phyloP scores from a whole-genome alignment of 2,797 vertebrate species.

The Pipistrellus pipistrellus region DNA sequence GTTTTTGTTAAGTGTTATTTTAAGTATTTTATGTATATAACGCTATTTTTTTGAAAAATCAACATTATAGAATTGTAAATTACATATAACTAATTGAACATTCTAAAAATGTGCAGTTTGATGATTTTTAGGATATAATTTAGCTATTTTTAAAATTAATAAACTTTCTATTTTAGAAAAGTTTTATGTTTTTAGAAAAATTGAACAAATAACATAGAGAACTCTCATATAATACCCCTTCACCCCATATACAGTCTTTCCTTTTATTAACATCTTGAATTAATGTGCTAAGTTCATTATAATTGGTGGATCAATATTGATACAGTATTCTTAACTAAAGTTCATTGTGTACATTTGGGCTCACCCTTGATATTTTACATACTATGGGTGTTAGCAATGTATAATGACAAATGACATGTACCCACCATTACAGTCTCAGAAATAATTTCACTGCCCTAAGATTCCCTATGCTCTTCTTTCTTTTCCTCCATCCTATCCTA shows the following conservation, averaged over 20 bases:
- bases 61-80: neutral
- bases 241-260: neutral
- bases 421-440: neutral
- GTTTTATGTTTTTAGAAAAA: neutral
- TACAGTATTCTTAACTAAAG: neutral
- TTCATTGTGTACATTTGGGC: neutral
- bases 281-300: neutral
- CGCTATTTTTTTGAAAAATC: neutral
- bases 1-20: neutral
- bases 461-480: neutral
- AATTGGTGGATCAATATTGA: neutral
- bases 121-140: neutral
- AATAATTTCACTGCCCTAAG: neutral
- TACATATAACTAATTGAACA: neutral
- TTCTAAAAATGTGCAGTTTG: neutral
- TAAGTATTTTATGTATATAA: constrained; percentile 11
- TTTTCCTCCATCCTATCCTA: neutral
- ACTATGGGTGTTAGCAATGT: neutral
- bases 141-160: neutral
- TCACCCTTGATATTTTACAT: neutral
- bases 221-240: neutral
- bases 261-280: neutral
- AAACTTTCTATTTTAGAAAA: neutral
- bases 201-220: neutral
- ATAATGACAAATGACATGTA: neutral